Conservation (phyloP, 1,140 invertebrate genomes). For the Philotrypesis tridentata region DNA sequence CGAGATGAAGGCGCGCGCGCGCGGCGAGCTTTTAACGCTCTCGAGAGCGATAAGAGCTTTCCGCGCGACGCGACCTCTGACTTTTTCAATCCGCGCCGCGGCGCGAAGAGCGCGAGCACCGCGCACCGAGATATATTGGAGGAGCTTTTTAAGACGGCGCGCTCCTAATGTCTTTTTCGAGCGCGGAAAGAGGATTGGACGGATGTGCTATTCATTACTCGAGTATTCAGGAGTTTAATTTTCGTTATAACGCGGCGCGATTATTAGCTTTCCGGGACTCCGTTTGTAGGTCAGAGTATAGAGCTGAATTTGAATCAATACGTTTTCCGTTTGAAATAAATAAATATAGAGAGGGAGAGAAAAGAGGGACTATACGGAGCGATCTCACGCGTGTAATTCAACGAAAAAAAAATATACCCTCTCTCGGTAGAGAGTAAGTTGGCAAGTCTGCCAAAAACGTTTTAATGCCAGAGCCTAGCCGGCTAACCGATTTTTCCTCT, state of each 20-base stretch:
- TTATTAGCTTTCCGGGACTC: too few species aligned
- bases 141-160: neutral
- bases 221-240: neutral
- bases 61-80: neutral
- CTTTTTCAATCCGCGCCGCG: neutral
- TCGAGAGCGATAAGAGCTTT: slow-evolving; percentile 1
- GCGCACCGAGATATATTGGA: neutral
- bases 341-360: too few species aligned
- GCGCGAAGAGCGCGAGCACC: too few species aligned
- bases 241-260: neutral
- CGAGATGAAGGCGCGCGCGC: neutral
- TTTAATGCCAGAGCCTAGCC: neutral
- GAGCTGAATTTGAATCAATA: too few species aligned
- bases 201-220: neutral
- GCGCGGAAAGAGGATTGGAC: neutral
- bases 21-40: slow-evolving; percentile 14
- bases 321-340: too few species aligned
- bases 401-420: too few species aligned
- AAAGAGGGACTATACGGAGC: too few species aligned
- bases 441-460: slow-evolving; percentile 27
- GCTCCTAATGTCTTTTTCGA: neutral
- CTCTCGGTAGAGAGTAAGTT: neutral
- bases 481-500: slow-evolving; percentile 24
- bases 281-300: too few species aligned
- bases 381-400: too few species aligned